Base-by-base conservation (phyloP, 2,797 vertebrate genomes). In the Lutjanus campechanus region DNA sequence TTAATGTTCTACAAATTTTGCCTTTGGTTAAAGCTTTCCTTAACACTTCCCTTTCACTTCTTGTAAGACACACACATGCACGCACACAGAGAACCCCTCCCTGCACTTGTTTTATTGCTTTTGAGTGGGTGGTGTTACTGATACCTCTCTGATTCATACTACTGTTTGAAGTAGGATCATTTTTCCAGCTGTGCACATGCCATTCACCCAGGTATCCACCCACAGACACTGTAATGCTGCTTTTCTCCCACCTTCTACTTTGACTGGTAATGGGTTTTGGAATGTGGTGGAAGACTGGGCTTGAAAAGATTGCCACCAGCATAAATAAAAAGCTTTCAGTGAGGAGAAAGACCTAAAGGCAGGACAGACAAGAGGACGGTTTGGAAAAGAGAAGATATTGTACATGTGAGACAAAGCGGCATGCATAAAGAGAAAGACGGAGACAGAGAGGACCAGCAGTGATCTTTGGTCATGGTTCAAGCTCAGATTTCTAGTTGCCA, bases 121-220 rank as follows among this genome's bases (percentile, higher is more conserved):
- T 92, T 90, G 93, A 94, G 93, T 92, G 92, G 94, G 94, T 85
- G 90, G 84, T 89, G 93, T 92, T 89, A 94, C 79, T 73, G 93
- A 95, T 95, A 94, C 92, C 85, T 89, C 92, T 86, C 85, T 92
- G 92, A 94, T 92, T 94, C 93, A 92, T 89, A 88, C 88, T 44
- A 20, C 84, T 79, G 91, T 95, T 95, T 94, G 94, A 95, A 95
- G 94, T 94, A 74, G 91, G 93, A 95, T 95, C 92, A 84, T 87
- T 95, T 95, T 93, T 91, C 94, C 88, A 93, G 92, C 88, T 89
- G 85, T 87, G 85, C 88, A 92, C 75, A 90, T 91, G 92, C 91
- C 92, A 86, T 90, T 88, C 88, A 92, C 85, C 56, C 87, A 92
- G 91, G 92, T 91, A 88, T 89, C 90, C 91, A 86, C 93, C 92